phyloP scores from a whole-genome alignment of 2,888 invertebrate species.

The Mythimna impura region DNA sequence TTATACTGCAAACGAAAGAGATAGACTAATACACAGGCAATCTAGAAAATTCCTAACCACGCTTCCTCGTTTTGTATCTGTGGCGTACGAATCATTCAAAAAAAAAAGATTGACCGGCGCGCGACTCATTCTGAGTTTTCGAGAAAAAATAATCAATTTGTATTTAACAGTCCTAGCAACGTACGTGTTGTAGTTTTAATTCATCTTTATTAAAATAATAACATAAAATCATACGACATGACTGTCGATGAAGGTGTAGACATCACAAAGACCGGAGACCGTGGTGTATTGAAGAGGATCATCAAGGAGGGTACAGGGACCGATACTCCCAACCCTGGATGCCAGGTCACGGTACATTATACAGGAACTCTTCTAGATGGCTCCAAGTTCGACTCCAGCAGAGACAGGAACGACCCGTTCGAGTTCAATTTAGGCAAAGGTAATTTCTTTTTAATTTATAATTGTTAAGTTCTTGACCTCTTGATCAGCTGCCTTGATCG shows the following conservation, averaged over 20 bases:
- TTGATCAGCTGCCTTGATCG: slow-evolving; percentile 51
- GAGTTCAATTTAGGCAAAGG: slow-evolving; percentile 96
- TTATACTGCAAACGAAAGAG: slow-evolving; percentile 5
- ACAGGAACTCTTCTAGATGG: slow-evolving; percentile 97
- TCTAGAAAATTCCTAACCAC: slow-evolving; percentile 69
- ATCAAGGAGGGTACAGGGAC: slow-evolving; percentile 93
- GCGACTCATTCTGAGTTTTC: slow-evolving; percentile 31
- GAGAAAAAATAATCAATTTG: slow-evolving; percentile 50
- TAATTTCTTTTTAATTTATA: slow-evolving; percentile 72
- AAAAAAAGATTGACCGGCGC: slow-evolving; percentile 41
- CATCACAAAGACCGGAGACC: slow-evolving; percentile 89
- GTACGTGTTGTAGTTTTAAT: slow-evolving; percentile 11
- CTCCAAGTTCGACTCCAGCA: slow-evolving; percentile 97
- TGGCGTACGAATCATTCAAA: slow-evolving; percentile 40
- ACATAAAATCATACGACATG: slow-evolving; percentile 68
- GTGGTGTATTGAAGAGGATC: slow-evolving; percentile 95
- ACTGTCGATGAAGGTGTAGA: slow-evolving; percentile 86
- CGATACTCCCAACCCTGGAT: slow-evolving; percentile 93
- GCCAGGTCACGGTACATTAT: slow-evolving; percentile 95
- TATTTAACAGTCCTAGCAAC: not conserved
- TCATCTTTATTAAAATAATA: slow-evolving; percentile 3
- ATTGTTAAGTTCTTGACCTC: slow-evolving; percentile 44
- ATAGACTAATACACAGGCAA: slow-evolving; percentile 30
- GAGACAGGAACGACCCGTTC: slow-evolving; percentile 95
- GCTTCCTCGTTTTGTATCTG: slow-evolving; percentile 53